These are phyloP conservation scores for Monopterus albus DNA, from an alignment of 2,113 vertebrate genomes.

Conservation along the genomic window DNA sequence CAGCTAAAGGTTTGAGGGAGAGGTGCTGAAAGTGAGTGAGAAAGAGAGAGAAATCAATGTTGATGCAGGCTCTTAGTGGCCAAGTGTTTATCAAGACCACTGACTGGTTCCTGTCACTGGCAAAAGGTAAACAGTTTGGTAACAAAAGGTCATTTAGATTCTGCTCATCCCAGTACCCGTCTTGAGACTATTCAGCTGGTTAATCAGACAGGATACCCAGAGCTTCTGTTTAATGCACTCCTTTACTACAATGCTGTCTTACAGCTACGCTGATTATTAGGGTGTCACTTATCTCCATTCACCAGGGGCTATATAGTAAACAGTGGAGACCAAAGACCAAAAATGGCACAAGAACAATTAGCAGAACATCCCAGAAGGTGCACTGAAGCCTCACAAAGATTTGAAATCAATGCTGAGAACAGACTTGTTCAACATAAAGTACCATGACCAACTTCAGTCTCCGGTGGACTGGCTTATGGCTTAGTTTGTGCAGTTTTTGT, in stretches of 20 bases:
- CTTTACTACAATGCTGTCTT: slow-evolving; percentile 11
- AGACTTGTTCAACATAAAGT: slow-evolving; percentile 20
- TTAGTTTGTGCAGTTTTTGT: not conserved
- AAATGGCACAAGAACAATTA: slow-evolving; percentile 43
- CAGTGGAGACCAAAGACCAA: slow-evolving; percentile 13
- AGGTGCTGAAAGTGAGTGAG: not conserved
- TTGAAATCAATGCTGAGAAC: slow-evolving; percentile 16
- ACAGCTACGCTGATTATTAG: slow-evolving; percentile 22
- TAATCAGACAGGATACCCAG: slow-evolving; percentile 29
- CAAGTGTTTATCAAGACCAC: slow-evolving; percentile 5
- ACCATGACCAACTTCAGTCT: slow-evolving; percentile 4
- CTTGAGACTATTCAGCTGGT: slow-evolving; percentile 16
- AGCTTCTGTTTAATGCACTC: slow-evolving; percentile 15
- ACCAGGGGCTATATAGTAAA: slow-evolving; percentile 42
- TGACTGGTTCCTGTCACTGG: not conserved
- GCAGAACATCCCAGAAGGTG: slow-evolving; percentile 19
- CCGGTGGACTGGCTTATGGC: not conserved
- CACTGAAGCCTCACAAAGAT: slow-evolving; percentile 24
- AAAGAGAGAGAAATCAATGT: slow-evolving; percentile 14
- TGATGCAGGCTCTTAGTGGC: not conserved
- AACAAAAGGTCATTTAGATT: slow-evolving; percentile 23
- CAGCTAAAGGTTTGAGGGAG: not conserved
- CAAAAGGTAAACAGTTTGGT: not conserved
- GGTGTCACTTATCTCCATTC: slow-evolving; percentile 35
- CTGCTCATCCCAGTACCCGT: not conserved